phyloP scores from a whole-genome alignment of 1,140 invertebrate species.

The Sminthurides bifidus region DNA sequence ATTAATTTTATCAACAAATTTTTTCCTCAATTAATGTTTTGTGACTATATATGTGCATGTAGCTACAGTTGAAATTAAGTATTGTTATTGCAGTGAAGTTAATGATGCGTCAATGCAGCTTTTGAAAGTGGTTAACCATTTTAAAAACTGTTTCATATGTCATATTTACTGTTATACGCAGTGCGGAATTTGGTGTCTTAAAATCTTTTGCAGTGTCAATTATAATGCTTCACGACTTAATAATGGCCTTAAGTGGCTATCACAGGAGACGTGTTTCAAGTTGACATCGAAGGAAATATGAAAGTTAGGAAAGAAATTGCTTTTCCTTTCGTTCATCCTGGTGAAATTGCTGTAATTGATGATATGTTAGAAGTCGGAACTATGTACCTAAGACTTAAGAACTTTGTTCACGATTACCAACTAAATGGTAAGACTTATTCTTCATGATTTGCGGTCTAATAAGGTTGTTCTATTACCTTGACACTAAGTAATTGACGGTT shows the following conservation, averaged over 20 bases:
- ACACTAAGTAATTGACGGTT: not conserved
- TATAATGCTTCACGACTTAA: slow-evolving; percentile 27
- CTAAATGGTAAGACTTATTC: slow-evolving; percentile 9
- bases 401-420: slow-evolving; percentile 15
- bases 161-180: no score
- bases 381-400: slow-evolving; percentile 11
- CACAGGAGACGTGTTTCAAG: slow-evolving; percentile 22
- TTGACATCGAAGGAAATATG: slow-evolving; percentile 2
- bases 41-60: not conserved
- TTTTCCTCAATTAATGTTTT: no score
- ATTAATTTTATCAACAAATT: no score
- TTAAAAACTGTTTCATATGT: no score
- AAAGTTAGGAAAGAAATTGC: slow-evolving; percentile 12
- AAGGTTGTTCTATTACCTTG: not conserved
- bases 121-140: no score
- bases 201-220: no score
- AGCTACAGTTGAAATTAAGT: not conserved
- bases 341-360: slow-evolving; percentile 14
- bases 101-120: no score
- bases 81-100: not conserved
- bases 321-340: slow-evolving; percentile 22
- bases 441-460: not conserved
- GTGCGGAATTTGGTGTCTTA: no score
- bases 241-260: slow-evolving; percentile 24
- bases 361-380: slow-evolving; percentile 26